These are phyloP conservation scores for Solenopsis invicta DNA, from an alignment of 1,140 invertebrate species.

Conservation along the genomic window DNA sequence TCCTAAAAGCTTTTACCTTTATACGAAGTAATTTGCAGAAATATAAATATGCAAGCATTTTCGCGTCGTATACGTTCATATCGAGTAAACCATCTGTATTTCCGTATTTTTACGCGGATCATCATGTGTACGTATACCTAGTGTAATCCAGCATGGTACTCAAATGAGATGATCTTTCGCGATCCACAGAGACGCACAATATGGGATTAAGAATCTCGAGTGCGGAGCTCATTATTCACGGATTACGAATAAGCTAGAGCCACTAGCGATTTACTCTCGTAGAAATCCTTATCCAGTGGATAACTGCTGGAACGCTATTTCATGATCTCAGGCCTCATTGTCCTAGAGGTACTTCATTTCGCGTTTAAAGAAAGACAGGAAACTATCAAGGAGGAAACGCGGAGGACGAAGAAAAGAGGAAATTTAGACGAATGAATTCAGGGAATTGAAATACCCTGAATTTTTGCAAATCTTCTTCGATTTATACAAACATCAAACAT, in stretches of 20 bases:
- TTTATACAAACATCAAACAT: not conserved
- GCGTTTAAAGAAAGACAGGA: not conserved
- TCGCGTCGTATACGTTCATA: not conserved
- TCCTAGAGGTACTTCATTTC: not conserved
- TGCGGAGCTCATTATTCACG: conserved; percentile 67
- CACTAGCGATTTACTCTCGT: conserved; percentile 38
- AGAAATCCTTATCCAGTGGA: conserved; percentile 55
- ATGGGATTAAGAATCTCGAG: conserved; percentile 65
- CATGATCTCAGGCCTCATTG: conserved; percentile 30
- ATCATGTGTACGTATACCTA: not conserved
- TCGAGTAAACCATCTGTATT: conserved; percentile 20
- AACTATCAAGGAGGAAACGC: not conserved
- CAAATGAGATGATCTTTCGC: conserved; percentile 52
- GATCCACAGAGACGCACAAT: conserved; percentile 69
- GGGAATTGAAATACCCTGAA: not conserved
- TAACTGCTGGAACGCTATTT: conserved; percentile 50
- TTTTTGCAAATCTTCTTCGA: conserved; percentile 8
- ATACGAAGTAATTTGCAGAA: not conserved
- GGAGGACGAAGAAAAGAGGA: not conserved
- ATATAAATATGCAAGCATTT: conserved; percentile 31
- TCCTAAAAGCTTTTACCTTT: not conserved
- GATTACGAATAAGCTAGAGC: conserved; percentile 71
- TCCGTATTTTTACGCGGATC: conserved; percentile 44
- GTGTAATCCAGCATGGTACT: conserved; percentile 34
- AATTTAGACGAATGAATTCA: not conserved